Evolutionary conservation across 2,797 vertebrate genomes (phyloP).

Genomic region (Enteromius unitaeniatus): DNA sequence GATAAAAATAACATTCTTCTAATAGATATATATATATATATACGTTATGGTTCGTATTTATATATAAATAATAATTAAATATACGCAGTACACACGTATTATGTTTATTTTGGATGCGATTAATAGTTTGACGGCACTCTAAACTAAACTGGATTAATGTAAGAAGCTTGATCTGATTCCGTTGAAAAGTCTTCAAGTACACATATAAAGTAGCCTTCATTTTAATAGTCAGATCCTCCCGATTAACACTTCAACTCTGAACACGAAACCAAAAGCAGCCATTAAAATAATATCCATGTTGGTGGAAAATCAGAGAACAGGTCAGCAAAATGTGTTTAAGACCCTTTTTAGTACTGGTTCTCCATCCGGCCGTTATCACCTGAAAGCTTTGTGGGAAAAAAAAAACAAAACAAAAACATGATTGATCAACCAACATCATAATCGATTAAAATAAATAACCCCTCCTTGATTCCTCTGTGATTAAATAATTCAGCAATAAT

Average conservation of each 20-base stretch:
- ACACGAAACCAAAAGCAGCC: constrained; percentile 2
- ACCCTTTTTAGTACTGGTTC: constrained; percentile 4
- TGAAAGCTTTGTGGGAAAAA: constrained; percentile 8
- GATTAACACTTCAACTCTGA: neutral
- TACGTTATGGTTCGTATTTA: too few species aligned
- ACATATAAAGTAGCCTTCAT: neutral
- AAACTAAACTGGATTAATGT: neutral
- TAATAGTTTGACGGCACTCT: neutral
- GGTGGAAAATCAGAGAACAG: neutral
- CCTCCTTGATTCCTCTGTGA: constrained; percentile 31
- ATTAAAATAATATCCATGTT: neutral
- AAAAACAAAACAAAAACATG: neutral
- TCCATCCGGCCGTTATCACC: neutral
- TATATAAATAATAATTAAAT: too few species aligned
- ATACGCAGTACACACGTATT: neutral
- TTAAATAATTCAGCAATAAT: constrained; percentile 44
- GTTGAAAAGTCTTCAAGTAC: neutral
- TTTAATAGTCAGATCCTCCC: neutral
- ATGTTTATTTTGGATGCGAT: neutral
- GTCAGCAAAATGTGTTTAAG: constrained; percentile 8
- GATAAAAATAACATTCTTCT: too few species aligned
- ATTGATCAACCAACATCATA: constrained; percentile 26
- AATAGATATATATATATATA: too few species aligned
- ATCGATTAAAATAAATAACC: constrained; percentile 40
- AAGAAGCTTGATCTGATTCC: neutral